A percentile compares a stretch with the other conserved stretches of the same genome.
These are phyloP conservation scores for Falco novaeseelandiae DNA, from an alignment of 2,797 vertebrate species.

Conservation along the genomic window DNA sequence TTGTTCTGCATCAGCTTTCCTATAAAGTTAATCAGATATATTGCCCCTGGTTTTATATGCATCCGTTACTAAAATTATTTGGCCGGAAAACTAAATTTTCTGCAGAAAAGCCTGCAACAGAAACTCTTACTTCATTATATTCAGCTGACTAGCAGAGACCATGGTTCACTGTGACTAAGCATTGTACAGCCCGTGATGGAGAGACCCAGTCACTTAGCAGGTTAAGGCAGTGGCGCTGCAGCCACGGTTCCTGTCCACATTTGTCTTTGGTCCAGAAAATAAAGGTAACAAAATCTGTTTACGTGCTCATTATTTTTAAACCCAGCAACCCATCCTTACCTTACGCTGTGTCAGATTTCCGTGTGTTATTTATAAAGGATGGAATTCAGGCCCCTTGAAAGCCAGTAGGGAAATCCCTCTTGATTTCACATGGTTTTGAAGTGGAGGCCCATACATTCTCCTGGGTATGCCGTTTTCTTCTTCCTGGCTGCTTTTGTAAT, in stretches of 20 bases:
- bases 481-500: conserved; percentile 59
- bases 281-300: conserved; percentile 50
- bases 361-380: conserved; percentile 1
- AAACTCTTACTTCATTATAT: conserved; percentile 50
- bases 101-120: conserved; percentile 32
- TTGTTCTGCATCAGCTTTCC: not conserved
- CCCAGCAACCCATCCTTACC: conserved; percentile 23
- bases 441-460: conserved; percentile 14
- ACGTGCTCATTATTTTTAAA: conserved; percentile 44
- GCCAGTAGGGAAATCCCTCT: conserved; percentile 34
- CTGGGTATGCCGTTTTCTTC: not conserved
- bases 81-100: conserved; percentile 33
- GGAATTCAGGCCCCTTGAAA: conserved; percentile 24
- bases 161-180: conserved; percentile 89
- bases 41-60: not conserved
- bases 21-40: not conserved
- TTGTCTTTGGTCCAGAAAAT: conserved; percentile 24
- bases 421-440: not conserved
- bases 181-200: conserved; percentile 50
- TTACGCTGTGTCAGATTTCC: conserved; percentile 5
- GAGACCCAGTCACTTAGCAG: not conserved
- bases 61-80: not conserved
- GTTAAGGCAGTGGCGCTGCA: not conserved
- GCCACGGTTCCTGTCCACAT: not conserved
- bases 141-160: conserved; percentile 83